A percentile compares a stretch with the other conserved stretches of the same genome.
phyloP scores from a whole-genome alignment of 35 echinoderm and acorn worm species.

The Heliocidaris tuberculata region DNA sequence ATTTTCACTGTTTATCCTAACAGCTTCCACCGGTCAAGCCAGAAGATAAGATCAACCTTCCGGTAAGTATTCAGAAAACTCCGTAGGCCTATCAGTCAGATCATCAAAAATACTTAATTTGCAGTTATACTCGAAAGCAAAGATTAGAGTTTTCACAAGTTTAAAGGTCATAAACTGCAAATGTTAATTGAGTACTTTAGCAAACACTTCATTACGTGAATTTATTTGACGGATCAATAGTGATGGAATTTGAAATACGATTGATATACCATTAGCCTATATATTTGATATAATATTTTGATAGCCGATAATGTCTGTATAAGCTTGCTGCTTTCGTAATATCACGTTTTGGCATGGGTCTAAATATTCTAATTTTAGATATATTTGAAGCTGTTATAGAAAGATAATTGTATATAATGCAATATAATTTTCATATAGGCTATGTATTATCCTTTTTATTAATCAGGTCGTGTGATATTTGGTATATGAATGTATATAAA shows the following conservation, averaged over 20 bases:
- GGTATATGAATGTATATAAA: neutral
- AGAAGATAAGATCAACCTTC: constrained; percentile 80
- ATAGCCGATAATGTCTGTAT: neutral
- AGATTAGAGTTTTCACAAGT: neutral
- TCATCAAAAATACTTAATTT: neutral
- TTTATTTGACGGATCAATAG: neutral
- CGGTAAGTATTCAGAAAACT: constrained; percentile 62
- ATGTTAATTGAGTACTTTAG: neutral
- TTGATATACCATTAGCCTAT: neutral
- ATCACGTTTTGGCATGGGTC: neutral
- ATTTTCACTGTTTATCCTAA: neutral
- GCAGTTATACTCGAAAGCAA: neutral
- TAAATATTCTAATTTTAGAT: too few species aligned
- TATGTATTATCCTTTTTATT: neutral
- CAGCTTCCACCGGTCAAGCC: constrained; percentile 63
- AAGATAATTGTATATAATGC: neutral
- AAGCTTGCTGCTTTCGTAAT: neutral
- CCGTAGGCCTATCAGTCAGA: neutral
- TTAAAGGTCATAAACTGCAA: neutral
- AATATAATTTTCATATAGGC: neutral
- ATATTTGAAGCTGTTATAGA: neutral
- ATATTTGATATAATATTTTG: neutral
- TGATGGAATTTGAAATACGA: neutral
- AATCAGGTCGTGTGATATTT: neutral
- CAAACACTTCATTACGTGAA: neutral